These are phyloP conservation scores for Alces alces DNA, from an alignment of 2,113 vertebrate genomes.

Conservation along the genomic window DNA sequence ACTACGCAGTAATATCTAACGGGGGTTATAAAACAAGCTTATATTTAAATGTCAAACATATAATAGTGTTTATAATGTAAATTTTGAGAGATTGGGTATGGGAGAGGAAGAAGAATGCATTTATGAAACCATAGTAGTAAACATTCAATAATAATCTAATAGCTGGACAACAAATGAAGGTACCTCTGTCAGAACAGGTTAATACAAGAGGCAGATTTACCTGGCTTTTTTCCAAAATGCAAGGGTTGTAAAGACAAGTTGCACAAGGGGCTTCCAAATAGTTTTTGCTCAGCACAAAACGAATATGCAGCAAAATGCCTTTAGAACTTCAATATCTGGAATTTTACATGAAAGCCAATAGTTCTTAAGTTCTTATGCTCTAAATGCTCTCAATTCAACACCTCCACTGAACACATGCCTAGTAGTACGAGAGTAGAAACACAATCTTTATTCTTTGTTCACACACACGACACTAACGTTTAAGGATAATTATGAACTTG, in stretches of 20 bases:
- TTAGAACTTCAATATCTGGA: background rate
- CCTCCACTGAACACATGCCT: background rate
- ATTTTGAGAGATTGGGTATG: background rate
- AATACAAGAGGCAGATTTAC: background rate
- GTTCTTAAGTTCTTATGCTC: background rate
- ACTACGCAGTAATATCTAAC: background rate
- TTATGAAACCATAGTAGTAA: background rate
- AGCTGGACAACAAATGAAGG: background rate
- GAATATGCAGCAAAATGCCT: background rate
- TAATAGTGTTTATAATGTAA: background rate
- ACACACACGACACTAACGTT: background rate
- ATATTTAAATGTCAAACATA: background rate
- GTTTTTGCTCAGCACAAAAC: background rate
- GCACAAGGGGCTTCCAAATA: background rate
- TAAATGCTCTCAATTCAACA: background rate
- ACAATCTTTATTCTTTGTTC: background rate
- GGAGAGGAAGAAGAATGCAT: background rate
- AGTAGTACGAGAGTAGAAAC: background rate
- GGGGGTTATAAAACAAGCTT: background rate
- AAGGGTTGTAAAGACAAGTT: background rate
- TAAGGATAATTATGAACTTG: background rate
- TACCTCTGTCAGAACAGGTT: background rate
- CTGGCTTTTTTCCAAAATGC: background rate
- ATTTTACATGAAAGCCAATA: background rate
- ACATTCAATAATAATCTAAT: background rate